A percentile compares a stretch with the other conserved stretches of the same genome.
Evolutionary conservation across 2,113 vertebrate species (phyloP).

Genomic region (Nothobranchius furzeri): DNA sequence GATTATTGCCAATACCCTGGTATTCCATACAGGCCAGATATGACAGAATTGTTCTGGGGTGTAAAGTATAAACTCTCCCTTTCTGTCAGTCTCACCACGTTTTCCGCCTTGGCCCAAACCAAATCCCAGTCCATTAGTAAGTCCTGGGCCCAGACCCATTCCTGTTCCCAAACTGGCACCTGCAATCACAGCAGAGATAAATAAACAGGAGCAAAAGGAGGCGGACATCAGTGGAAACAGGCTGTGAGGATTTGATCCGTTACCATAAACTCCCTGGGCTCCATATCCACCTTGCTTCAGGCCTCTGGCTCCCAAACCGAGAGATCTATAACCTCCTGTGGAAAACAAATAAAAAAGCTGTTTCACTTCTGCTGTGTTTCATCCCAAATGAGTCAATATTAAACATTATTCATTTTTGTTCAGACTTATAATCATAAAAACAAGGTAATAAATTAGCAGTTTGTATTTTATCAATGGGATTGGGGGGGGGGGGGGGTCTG

Average conservation of each 20-base stretch:
- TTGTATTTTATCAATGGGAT: too few species aligned
- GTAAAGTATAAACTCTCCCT: too few species aligned
- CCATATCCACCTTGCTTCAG: slow-evolving; percentile 64
- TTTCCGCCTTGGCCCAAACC: slow-evolving; percentile 56
- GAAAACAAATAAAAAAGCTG: not conserved
- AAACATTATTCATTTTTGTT: not conserved
- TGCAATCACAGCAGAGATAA: slow-evolving; percentile 15
- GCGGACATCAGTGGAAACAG: not conserved
- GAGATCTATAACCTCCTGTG: slow-evolving; percentile 62
- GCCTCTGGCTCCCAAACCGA: slow-evolving; percentile 59
- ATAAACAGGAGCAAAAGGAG: not conserved
- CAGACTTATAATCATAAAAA: not conserved
- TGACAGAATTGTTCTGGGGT: too few species aligned
- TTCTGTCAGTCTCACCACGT: slow-evolving; percentile 50
- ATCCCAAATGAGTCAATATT: not conserved
- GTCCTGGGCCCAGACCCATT: slow-evolving; percentile 49
- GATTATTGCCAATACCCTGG: too few species aligned
- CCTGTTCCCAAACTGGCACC: slow-evolving; percentile 67
- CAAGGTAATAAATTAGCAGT: not conserved
- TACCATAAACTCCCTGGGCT: slow-evolving; percentile 61
- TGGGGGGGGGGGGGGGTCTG: too few species aligned
- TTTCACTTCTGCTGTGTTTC: not conserved
- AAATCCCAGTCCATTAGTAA: slow-evolving; percentile 55
- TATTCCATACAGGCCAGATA: too few species aligned
- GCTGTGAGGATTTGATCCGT: not conserved